A percentile compares a stretch with the other conserved stretches of the same genome.
phyloP scores from a whole-genome alignment of 2,888 invertebrate genomes.

The Abrostola tripartita region DNA sequence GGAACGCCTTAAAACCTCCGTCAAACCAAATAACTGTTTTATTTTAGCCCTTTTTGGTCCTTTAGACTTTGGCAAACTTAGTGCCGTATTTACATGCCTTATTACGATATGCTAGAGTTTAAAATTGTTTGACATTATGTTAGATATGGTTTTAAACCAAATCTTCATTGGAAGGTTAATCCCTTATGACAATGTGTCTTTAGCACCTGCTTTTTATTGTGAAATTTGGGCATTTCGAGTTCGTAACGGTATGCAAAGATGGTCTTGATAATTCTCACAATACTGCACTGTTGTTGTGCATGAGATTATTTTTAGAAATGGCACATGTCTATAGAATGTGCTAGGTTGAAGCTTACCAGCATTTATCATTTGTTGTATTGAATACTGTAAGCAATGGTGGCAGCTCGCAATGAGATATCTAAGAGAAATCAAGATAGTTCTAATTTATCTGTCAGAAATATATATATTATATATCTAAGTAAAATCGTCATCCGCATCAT shows the following conservation, averaged over 20 bases:
- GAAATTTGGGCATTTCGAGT: slow-evolving; percentile 35
- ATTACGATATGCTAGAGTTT: slow-evolving; percentile 4
- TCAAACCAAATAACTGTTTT: slow-evolving; percentile 63
- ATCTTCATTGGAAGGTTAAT: slow-evolving; percentile 48
- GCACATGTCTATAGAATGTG: slow-evolving; percentile 15
- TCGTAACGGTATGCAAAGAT: slow-evolving; percentile 54
- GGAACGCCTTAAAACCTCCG: slow-evolving; percentile 64
- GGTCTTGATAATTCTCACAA: slow-evolving; percentile 31
- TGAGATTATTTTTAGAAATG: slow-evolving; percentile 26
- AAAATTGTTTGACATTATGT: slow-evolving; percentile 8
- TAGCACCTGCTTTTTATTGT: slow-evolving; percentile 59
- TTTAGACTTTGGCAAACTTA: slow-evolving; percentile 3
- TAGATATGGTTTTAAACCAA: not conserved
- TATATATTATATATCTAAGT: no score
- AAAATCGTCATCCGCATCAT: no score
- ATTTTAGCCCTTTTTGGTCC: slow-evolving; percentile 50
- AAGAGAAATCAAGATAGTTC: not conserved
- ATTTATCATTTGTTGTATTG: not conserved
- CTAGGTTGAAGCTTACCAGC: slow-evolving; percentile 21
- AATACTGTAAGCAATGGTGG: not conserved
- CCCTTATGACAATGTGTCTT: slow-evolving; percentile 55
- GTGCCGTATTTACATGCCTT: not conserved
- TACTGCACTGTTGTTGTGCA: slow-evolving; percentile 20
- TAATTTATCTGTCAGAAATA: no score
- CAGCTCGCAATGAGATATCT: not conserved